phyloP scores from a whole-genome alignment of 2,888 invertebrate species.

The Operophtera brumata region DNA sequence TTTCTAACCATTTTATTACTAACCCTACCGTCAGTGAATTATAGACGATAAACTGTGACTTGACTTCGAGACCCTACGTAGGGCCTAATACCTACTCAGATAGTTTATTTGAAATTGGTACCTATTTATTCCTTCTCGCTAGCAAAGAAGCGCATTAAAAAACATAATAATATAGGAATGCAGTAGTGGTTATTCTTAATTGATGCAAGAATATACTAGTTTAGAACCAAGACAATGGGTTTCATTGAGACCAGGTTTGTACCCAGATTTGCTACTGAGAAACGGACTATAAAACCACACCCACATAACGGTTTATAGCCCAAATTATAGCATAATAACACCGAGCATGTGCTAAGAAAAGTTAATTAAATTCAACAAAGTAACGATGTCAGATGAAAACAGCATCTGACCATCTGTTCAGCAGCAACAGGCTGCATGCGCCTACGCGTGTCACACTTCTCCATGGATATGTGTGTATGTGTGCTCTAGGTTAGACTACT shows the following conservation, averaged over 20 bases:
- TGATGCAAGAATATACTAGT: background rate
- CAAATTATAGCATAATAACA: conserved; percentile 51
- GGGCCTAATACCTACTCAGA: too few relatives aligned
- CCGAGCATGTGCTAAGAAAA: conserved; percentile 42
- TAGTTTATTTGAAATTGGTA: too few relatives aligned
- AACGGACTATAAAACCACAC: conserved; percentile 57
- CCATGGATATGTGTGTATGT: too few relatives aligned
- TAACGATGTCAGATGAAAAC: conserved; percentile 47
- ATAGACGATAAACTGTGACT: too few relatives aligned
- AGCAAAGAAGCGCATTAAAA: too few relatives aligned
- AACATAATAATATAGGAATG: background rate
- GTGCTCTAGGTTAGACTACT: too few relatives aligned
- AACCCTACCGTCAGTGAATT: too few relatives aligned
- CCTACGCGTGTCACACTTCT: conserved; percentile 13
- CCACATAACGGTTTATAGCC: conserved; percentile 49
- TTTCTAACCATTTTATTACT: too few relatives aligned
- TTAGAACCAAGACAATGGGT: conserved; percentile 1
- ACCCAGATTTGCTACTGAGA: conserved; percentile 49
- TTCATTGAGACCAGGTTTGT: conserved; percentile 27
- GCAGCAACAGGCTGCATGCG: conserved; percentile 28
- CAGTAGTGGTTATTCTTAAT: background rate
- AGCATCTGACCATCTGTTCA: too few relatives aligned
- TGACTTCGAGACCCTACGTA: too few relatives aligned
- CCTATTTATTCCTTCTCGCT: too few relatives aligned
- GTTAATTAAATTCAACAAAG: conserved; percentile 48